phyloP scores from a whole-genome alignment of 2,888 invertebrate species.

The Hedychridium roseum region DNA sequence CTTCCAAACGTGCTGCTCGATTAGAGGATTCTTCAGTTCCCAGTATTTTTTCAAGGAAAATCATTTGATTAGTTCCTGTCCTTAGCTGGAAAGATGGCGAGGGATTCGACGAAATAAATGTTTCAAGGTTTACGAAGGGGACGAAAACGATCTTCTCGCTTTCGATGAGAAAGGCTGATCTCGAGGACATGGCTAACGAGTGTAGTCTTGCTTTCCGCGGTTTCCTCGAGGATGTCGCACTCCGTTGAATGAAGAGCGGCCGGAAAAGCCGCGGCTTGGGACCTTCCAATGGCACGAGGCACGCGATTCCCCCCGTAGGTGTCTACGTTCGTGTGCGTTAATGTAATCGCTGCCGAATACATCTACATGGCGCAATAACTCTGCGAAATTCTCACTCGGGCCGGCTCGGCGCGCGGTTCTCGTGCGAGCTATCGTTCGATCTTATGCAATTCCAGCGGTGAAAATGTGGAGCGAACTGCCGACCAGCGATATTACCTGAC shows the following conservation, averaged over 20 bases:
- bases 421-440: constrained; percentile 56
- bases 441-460: constrained; percentile 54
- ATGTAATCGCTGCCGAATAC: too few relatives aligned
- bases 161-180: too few relatives aligned
- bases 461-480: constrained; percentile 52
- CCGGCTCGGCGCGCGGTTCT: constrained; percentile 23
- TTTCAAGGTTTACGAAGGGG: too few relatives aligned
- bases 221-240: constrained; percentile 7
- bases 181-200: too few relatives aligned
- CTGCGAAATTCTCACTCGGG: constrained; percentile 40
- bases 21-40: constrained; percentile 2
- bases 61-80: too few relatives aligned
- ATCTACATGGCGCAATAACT: constrained; percentile 38
- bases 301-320: constrained; percentile 34
- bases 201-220: too few relatives aligned
- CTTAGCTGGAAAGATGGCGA: neutral
- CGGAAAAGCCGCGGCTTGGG: too few relatives aligned
- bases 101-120: constrained; percentile 4
- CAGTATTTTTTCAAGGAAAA: too few relatives aligned
- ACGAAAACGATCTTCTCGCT: too few relatives aligned
- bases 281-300: constrained; percentile 39
- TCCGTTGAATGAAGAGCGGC: neutral
- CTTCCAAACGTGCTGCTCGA: neutral
- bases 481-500: constrained; percentile 38
- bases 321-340: constrained; percentile 7